A percentile compares a stretch with the other conserved stretches of the same genome.
These are phyloP conservation scores for Laterallus jamaicensis DNA, from an alignment of 2,113 vertebrate genomes.

Conservation along the genomic window DNA sequence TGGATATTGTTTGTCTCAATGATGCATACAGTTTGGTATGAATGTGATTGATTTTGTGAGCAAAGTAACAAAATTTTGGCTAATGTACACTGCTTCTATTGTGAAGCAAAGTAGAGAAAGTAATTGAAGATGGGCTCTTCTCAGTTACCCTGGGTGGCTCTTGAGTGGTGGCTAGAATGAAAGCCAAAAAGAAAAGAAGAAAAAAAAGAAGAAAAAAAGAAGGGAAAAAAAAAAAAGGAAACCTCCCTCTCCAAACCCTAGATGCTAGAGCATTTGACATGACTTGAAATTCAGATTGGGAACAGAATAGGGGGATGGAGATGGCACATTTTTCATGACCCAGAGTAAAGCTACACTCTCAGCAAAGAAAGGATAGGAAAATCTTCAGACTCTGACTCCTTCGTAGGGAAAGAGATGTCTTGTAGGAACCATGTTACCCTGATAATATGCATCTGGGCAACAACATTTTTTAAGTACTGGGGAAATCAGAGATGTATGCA, in stretches of 20 bases:
- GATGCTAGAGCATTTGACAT: not conserved
- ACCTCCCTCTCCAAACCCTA: no score
- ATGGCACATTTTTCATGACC: not conserved
- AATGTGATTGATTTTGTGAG: conserved; percentile 4
- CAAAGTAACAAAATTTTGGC: not conserved
- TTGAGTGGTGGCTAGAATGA: not conserved
- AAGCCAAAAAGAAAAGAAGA: not conserved
- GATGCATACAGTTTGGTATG: not conserved
- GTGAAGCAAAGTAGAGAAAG: not conserved
- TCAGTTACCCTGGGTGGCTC: not conserved
- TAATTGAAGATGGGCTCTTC: not conserved
- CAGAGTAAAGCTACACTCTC: not conserved
- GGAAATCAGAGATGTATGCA: not conserved
- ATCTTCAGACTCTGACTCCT: not conserved
- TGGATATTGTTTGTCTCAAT: not conserved
- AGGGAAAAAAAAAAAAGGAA: no score
- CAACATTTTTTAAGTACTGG: not conserved
- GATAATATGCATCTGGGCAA: not conserved
- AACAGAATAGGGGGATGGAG: not conserved
- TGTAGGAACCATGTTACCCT: not conserved
- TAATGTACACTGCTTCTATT: not conserved
- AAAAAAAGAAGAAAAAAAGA: no score
- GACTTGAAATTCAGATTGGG: not conserved
- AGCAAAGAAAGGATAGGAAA: not conserved
- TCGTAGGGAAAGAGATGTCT: accelerated